Conservation (phyloP, 92 coral and sea anemone species). For the Hydrozoanthus gracilis region DNA sequence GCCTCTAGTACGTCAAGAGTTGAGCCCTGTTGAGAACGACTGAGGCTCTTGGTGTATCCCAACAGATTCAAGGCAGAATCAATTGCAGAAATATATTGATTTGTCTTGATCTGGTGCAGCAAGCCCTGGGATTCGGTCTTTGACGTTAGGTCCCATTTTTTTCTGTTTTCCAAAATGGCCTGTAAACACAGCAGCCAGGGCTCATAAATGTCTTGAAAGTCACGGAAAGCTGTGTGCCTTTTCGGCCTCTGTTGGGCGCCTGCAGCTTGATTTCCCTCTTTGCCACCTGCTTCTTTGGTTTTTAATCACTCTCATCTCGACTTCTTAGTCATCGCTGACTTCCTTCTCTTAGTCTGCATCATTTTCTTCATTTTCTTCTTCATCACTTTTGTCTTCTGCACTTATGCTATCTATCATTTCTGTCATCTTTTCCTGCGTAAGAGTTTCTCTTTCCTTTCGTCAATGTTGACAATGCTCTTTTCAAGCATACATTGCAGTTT, state of each 20-base stretch:
- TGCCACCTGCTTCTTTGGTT: constrained; percentile 51
- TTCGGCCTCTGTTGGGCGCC: not conserved
- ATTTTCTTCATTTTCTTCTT: constrained; percentile 43
- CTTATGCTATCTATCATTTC: not conserved
- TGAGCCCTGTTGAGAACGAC: constrained; percentile 65
- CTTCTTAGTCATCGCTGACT: constrained; percentile 6
- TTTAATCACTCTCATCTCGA: not conserved
- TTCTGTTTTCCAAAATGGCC: constrained; percentile 40
- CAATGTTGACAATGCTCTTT: constrained; percentile 26
- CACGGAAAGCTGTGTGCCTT: constrained; percentile 68
- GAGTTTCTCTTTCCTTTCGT: not conserved
- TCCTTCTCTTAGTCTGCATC: constrained; percentile 27
- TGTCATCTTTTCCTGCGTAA: not conserved
- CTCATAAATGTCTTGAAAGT: constrained; percentile 61
- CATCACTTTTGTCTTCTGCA: not conserved
- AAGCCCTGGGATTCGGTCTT: constrained; percentile 66
- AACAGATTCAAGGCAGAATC: constrained; percentile 52
- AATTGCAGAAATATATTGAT: constrained; percentile 6
- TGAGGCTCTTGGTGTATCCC: constrained; percentile 56
- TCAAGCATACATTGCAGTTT: constrained; percentile 60
- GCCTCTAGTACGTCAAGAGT: constrained; percentile 50
- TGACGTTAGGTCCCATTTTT: constrained; percentile 55
- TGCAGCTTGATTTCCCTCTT: constrained; percentile 52
- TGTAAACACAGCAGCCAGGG: constrained; percentile 55
- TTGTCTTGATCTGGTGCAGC: constrained; percentile 50